phyloP scores from a whole-genome alignment of 2,797 vertebrate genomes.

The Numenius phaeopus region DNA sequence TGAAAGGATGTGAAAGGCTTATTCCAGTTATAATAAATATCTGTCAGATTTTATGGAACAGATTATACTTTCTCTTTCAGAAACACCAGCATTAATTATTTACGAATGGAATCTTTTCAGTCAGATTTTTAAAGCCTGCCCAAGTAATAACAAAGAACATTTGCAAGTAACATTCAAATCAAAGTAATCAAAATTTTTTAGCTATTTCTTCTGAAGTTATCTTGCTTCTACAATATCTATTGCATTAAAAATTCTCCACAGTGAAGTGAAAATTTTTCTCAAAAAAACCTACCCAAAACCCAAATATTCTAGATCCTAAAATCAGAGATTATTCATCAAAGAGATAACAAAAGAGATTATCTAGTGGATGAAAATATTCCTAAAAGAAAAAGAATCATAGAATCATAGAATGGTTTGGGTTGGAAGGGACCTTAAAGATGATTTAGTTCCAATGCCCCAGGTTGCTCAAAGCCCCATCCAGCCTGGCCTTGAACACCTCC shows the following conservation, averaged over 20 bases:
- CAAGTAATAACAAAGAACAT: neutral
- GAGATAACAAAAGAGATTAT: neutral
- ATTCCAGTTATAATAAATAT: neutral
- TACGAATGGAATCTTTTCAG: neutral
- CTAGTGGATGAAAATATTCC: neutral
- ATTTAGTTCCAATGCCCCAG: neutral
- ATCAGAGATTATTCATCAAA: neutral
- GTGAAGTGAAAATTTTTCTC: neutral
- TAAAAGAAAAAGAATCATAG: neutral
- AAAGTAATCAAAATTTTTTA: neutral
- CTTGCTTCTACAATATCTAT: neutral
- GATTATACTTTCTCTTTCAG: neutral
- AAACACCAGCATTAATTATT: neutral
- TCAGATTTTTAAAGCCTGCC: neutral
- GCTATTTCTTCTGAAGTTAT: neutral
- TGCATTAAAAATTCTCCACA: neutral
- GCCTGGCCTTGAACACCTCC: neutral
- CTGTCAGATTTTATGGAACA: neutral
- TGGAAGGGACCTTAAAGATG: neutral
- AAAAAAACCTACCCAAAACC: fast-evolving
- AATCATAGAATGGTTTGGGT: neutral
- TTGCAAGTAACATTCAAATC: neutral
- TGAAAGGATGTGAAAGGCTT: neutral
- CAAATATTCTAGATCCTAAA: neutral
- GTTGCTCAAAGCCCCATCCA: neutral